A percentile compares a stretch with the other conserved stretches of the same genome.
These are phyloP conservation scores for Enteromius mattozi DNA, from an alignment of 2,797 vertebrate species.

Conservation along the genomic window DNA sequence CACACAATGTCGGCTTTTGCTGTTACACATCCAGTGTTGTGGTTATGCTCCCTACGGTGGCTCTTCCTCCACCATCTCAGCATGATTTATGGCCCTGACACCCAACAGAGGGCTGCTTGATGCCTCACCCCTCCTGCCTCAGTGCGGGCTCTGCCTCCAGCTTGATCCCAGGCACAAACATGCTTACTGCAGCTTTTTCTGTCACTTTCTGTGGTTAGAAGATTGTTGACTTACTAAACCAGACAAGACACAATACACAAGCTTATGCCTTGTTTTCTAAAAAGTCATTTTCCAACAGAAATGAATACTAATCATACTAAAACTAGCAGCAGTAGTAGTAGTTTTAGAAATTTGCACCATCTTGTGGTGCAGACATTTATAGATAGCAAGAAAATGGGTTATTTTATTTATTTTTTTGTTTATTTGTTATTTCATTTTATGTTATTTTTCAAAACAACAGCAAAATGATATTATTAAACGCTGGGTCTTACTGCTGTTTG, in stretches of 20 bases:
- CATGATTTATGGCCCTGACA: conserved; percentile 15
- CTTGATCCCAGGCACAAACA: conserved; percentile 51
- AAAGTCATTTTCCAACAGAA: conserved; percentile 4
- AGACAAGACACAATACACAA: conserved; percentile 42
- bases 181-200: conserved; percentile 57
- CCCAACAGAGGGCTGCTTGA: conserved; percentile 43
- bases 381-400: not conserved
- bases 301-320: not conserved
- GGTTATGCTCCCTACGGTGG: conserved; percentile 3
- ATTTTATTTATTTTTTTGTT: not conserved
- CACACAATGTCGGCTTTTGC: not conserved
- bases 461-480: not conserved
- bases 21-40: not conserved
- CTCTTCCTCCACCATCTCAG: conserved; percentile 28
- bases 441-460: not conserved
- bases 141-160: conserved; percentile 43
- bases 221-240: conserved; percentile 59
- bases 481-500: not conserved
- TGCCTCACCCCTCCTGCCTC: conserved; percentile 33
- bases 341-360: not conserved
- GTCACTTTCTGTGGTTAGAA: conserved; percentile 51
- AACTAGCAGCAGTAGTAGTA: not conserved
- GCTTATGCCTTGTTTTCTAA: conserved; percentile 42
- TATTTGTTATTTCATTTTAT: no score
- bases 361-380: not conserved